Evolutionary conservation across 1,140 invertebrate species (phyloP), one percentile per base, ranked within the genome.

Genomic region (Panulirus ornatus): DNA sequence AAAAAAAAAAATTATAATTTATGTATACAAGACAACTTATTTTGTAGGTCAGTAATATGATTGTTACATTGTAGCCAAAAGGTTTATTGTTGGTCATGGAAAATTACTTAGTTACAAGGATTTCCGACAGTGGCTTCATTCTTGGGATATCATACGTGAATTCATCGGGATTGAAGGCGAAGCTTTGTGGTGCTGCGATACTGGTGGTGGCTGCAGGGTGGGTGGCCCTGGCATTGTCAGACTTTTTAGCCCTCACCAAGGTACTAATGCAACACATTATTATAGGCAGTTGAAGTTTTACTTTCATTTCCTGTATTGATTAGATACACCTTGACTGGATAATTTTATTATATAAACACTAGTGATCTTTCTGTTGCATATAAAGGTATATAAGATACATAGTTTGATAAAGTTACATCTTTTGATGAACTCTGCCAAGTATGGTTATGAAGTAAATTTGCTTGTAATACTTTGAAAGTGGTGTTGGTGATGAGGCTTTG

Each of bases 91-190:
- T n/a, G n/a, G n/a, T n/a, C n/a, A n/a, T n/a, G n/a, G 58, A 63
- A 63, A 63, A 63, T 47, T 5, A 27, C 44, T 44, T 44, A 42
- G 44, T 3, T 78, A n/a, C 22, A 44, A 42, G 30, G 58, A 63
- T 71, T 19, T 70, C 40, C 63, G 11, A 79, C 85, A 88, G 85
- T 78, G 85, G 85, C 22, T 27, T 88, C 22, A 2, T 88, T 63
- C 22, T 34, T 19, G 85, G 85, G n/a, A 47, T 88, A 38, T 42
- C 51, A 36, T 54, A 38, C 38, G 16, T 88, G 38, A 70, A 66
- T 22, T 5, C 14, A 1, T 11, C 34, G n/a, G 85, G 85, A 27
- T n/a, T 38, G 70, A 0, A 27, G 22, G 16, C 36, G 30, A 88
- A 66, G 54, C 27, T 88, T 36, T 27, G 44, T 2, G 85, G 85